These are phyloP conservation scores for Oriolus oriolus DNA, from an alignment of 2,113 vertebrate genomes.

Conservation along the genomic window DNA sequence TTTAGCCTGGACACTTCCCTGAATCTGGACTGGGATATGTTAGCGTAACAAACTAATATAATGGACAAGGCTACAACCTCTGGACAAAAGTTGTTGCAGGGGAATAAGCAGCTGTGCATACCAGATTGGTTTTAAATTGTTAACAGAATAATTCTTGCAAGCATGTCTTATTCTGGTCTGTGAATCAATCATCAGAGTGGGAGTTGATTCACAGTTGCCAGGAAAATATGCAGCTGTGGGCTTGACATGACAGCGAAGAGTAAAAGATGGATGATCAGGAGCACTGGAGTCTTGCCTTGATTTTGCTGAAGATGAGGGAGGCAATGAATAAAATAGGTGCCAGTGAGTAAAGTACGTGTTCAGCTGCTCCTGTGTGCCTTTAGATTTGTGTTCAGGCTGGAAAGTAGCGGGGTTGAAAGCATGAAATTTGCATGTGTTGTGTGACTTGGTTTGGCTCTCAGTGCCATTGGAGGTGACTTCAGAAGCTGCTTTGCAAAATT, in stretches of 20 bases:
- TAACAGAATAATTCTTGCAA: slow-evolving; percentile 4
- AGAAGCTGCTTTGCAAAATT: neutral
- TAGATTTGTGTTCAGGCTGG: neutral
- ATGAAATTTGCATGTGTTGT: neutral
- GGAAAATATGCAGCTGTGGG: slow-evolving; percentile 16
- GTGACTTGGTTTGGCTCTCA: neutral
- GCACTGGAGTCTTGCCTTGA: neutral
- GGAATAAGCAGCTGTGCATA: neutral
- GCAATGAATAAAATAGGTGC: neutral
- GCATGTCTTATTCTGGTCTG: neutral
- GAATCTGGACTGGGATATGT: neutral
- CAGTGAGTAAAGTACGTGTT: neutral
- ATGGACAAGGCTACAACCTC: neutral
- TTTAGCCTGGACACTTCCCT: neutral
- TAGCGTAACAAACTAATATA: neutral
- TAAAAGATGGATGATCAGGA: neutral
- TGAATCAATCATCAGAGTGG: slow-evolving; percentile 14
- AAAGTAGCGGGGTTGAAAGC: neutral
- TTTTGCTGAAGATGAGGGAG: neutral
- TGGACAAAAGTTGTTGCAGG: neutral
- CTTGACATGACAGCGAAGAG: neutral
- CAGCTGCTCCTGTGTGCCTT: neutral
- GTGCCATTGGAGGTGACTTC: neutral
- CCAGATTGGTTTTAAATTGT: neutral
- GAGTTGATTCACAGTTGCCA: slow-evolving; percentile 10